Evolutionary conservation across 2,888 invertebrate species (phyloP), one percentile per base, ranked within the genome.

Genomic region (Drosophila parthenogenetica): DNA sequence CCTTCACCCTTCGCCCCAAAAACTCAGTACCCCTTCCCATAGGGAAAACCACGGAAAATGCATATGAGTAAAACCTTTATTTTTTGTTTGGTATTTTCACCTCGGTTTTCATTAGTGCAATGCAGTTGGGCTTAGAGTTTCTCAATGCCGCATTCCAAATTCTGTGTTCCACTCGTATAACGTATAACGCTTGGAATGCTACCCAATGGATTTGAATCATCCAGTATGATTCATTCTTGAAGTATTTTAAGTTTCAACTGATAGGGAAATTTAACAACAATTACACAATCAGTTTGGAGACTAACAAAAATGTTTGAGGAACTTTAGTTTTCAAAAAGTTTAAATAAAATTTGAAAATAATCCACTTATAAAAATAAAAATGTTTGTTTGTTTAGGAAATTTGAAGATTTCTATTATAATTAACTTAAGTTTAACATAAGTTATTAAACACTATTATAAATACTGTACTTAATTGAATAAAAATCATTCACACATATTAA

Each of bases 91-190:
- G 35, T 29, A 19, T 43, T 60, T 73, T 54, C 53, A 29, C 45
- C 66, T 69, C 50, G 64, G 55, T 50, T 84, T 81, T 85, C 77
- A 85, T 87, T 71, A 66, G 70, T 49, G 77, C 48, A 85, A 85
- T 81, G 88, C 87, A 82, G 65, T 54, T 73, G 40, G 57, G 54
- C 64, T 64, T 37, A 25, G 25, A 43, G 32, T 42, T 53, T 48
- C 53, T 62, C 57, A 29, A 29, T 29, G 29, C 29, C 29, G 29
- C 14, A 42, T 16, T 32, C 22, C 14, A 16, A 54, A 8, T 49
- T 54, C 39, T 45, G 25, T 16, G 42, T 39, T 43, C 4, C 32
- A 16, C n/a, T 48, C 11, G 37, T 39, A 48, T n/a, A 8, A 29
- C 5, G 17, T 51, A 16, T 11, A 29, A 25, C 17, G 17, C 17